Evolutionary conservation across 2,113 vertebrate species (phyloP).

Genomic region (Phalacrocorax brasilianus): DNA sequence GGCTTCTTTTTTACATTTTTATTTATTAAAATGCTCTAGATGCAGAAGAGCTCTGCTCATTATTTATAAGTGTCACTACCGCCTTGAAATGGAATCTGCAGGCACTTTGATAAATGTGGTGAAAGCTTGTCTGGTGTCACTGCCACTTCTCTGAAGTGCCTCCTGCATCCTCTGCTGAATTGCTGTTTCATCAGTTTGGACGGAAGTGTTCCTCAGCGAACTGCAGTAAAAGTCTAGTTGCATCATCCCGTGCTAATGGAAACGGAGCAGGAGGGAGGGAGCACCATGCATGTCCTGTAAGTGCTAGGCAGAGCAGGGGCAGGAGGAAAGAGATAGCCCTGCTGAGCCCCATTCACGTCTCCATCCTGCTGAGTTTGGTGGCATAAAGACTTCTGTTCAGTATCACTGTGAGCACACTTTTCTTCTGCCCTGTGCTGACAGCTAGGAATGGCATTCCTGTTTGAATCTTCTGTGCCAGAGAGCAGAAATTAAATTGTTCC

Average conservation of each 20-base stretch:
- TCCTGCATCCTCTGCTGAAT: conserved; percentile 45
- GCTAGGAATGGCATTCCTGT: background rate
- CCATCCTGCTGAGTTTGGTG: background rate
- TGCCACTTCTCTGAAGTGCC: conserved; percentile 44
- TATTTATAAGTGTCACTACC: conserved; percentile 26
- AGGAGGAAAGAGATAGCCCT: background rate
- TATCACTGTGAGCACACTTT: accelerated
- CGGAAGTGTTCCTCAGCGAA: conserved; percentile 5
- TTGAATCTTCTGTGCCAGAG: background rate
- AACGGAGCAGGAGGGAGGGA: background rate
- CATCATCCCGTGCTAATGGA: conserved; percentile 21
- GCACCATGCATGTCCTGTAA: background rate
- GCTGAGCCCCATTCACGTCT: background rate
- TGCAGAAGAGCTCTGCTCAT: conserved; percentile 20
- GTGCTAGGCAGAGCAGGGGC: background rate
- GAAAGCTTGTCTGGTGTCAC: conserved; percentile 48
- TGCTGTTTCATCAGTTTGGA: conserved; percentile 59
- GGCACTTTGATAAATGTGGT: conserved; percentile 63
- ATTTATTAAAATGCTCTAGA: conserved; percentile 51
- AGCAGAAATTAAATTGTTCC: background rate
- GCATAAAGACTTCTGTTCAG: background rate
- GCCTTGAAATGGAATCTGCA: conserved; percentile 44
- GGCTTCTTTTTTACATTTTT: conserved; percentile 4
- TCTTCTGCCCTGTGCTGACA: background rate
- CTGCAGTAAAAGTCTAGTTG: conserved; percentile 41